Conservation (phyloP, 2,113 vertebrate genomes). For the Otolemur garnettii region DNA sequence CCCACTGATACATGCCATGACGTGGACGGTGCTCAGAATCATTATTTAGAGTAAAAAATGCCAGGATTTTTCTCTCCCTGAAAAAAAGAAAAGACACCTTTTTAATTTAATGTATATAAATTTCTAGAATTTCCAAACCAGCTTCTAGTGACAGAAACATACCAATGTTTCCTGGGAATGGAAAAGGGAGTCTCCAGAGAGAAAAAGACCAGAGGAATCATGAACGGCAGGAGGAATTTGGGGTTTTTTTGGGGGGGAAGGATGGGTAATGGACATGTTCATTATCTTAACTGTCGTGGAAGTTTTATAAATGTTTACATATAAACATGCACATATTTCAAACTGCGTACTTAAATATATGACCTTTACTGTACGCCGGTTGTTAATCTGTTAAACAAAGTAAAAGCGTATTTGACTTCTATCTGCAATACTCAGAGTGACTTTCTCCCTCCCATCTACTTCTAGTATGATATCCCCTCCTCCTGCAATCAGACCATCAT, state of each 20-base stretch:
- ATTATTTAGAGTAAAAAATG: background rate
- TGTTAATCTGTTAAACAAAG: background rate
- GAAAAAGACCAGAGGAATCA: background rate
- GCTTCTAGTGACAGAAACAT: background rate
- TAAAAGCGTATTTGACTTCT: background rate
- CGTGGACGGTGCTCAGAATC: background rate
- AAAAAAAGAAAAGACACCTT: background rate
- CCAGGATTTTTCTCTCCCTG: accelerated
- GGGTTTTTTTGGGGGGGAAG: background rate
- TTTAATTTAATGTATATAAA: background rate
- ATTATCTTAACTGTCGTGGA: background rate
- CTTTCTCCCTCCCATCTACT: background rate
- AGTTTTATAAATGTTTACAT: background rate
- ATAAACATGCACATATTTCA: background rate
- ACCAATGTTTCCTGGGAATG: accelerated
- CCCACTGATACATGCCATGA: background rate
- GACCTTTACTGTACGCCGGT: background rate
- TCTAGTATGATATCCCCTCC: accelerated
- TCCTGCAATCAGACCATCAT: background rate
- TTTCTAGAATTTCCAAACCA: background rate
- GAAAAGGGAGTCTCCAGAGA: no score
- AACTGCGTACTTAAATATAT: background rate
- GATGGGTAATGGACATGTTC: no score
- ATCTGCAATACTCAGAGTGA: no score
- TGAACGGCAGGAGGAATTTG: background rate